These are phyloP conservation scores for Gymnogyps californianus DNA, from an alignment of 2,113 vertebrate species.

Conservation along the genomic window DNA sequence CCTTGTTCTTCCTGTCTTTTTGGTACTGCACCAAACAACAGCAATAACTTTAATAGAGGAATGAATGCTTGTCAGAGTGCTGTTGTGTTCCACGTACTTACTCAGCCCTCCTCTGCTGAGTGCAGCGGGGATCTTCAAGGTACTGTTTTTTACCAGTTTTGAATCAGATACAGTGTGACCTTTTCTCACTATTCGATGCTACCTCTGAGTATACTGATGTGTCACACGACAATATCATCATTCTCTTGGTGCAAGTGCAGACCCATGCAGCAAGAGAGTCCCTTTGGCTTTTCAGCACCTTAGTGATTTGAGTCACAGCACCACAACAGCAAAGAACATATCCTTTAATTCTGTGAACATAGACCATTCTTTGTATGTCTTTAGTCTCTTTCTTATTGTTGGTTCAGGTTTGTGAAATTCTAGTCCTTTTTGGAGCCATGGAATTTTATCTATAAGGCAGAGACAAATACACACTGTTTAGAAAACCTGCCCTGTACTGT, in stretches of 20 bases:
- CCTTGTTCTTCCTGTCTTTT: neutral
- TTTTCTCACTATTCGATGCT: neutral
- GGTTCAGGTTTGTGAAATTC: neutral
- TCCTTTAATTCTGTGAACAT: neutral
- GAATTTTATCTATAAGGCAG: neutral
- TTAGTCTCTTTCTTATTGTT: neutral
- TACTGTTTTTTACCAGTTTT: neutral
- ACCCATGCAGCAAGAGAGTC: neutral
- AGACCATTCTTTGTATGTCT: neutral
- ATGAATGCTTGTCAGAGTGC: neutral
- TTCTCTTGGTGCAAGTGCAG: neutral
- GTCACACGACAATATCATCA: neutral
- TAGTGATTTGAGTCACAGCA: neutral
- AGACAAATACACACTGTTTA: neutral
- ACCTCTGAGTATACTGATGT: neutral
- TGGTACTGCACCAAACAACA: neutral
- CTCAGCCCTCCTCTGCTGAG: neutral
- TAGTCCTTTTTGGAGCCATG: neutral
- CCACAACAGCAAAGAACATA: neutral
- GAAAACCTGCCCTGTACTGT: neutral
- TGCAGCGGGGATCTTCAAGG: neutral
- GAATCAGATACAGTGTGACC: neutral
- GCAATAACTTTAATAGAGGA: neutral
- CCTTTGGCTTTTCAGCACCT: neutral
- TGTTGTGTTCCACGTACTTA: neutral